These are phyloP conservation scores for Benthosema pterotum DNA, from an alignment of 2,797 vertebrate genomes.

Conservation along the genomic window DNA sequence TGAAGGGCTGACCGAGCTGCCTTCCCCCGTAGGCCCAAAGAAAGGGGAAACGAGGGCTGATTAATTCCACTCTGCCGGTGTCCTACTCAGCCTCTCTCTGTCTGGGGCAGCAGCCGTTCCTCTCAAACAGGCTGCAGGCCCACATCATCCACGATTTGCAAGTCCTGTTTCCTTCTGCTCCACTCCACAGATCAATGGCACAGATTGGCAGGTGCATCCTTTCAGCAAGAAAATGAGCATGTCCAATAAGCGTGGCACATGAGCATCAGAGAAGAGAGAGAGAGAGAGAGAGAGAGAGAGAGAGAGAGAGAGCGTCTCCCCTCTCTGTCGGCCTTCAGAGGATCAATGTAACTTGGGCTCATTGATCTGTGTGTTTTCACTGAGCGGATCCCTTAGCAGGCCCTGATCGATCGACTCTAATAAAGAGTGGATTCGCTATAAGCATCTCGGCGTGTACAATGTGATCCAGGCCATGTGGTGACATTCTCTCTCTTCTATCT, in stretches of 20 bases:
- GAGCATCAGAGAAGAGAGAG: conserved; percentile 14
- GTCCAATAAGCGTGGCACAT: conserved; percentile 47
- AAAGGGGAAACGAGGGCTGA: conserved; percentile 76
- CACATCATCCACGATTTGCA: conserved; percentile 43
- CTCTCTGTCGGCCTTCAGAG: conserved; percentile 40
- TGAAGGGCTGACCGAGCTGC: conserved; percentile 54
- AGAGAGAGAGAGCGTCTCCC: conserved; percentile 28
- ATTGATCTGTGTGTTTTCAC: conserved; percentile 77
- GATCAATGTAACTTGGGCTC: conserved; percentile 53
- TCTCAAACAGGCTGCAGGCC: conserved; percentile 45
- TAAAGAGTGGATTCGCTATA: conserved; percentile 62
- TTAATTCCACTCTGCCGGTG: conserved; percentile 73
- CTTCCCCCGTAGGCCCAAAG: conserved; percentile 58
- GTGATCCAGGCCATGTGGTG: conserved; percentile 43
- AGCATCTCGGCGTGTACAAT: conserved; percentile 38
- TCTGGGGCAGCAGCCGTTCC: conserved; percentile 46
- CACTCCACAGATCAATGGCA: conserved; percentile 64
- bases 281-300: too few species aligned
- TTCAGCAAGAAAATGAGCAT: conserved; percentile 47
- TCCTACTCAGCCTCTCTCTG: conserved; percentile 65
- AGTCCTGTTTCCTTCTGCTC: conserved; percentile 46
- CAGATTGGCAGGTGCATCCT: conserved; percentile 67
- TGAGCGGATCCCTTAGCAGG: conserved; percentile 58
- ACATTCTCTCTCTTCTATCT: conserved; percentile 43
- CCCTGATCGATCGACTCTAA: conserved; percentile 60